A percentile compares a stretch with the other conserved stretches of the same genome.
Evolutionary conservation across 2,113 vertebrate genomes (phyloP).

Genomic region (Cercopithecus mona): DNA sequence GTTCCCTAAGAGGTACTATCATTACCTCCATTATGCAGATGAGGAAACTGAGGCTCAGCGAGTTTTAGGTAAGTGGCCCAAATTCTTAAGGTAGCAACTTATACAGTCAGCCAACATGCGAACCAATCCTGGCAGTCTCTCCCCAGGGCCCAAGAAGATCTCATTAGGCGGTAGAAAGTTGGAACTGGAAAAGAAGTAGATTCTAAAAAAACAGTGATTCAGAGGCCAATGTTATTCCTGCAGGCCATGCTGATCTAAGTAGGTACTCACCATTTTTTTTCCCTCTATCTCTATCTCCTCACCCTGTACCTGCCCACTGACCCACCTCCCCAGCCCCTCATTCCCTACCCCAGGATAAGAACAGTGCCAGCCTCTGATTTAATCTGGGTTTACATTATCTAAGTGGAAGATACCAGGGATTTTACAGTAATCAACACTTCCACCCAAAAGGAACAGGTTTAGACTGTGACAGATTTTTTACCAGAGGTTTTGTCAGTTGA

Average conservation of each 20-base stretch:
- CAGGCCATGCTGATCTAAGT: background rate
- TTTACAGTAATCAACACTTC: background rate
- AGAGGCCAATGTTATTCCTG: background rate
- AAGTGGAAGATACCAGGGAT: background rate
- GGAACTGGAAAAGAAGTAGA: background rate
- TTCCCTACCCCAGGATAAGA: background rate
- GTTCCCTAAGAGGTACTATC: background rate
- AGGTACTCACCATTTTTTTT: background rate
- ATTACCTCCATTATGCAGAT: background rate
- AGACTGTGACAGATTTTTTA: background rate
- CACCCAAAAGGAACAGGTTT: background rate
- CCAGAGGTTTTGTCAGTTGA: background rate
- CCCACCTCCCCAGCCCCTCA: background rate
- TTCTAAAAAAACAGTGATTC: background rate
- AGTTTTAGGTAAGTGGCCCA: background rate
- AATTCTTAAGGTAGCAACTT: background rate
- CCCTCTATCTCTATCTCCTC: background rate
- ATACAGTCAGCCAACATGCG: background rate
- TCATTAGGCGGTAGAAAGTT: background rate
- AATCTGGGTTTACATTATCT: background rate
- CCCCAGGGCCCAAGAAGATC: fast-evolving
- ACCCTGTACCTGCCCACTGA: no score
- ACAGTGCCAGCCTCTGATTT: background rate
- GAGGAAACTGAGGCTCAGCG: background rate
- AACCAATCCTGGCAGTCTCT: background rate